Base-by-base conservation (phyloP, 2,888 invertebrate genomes). In the Lasius fuliginosus region DNA sequence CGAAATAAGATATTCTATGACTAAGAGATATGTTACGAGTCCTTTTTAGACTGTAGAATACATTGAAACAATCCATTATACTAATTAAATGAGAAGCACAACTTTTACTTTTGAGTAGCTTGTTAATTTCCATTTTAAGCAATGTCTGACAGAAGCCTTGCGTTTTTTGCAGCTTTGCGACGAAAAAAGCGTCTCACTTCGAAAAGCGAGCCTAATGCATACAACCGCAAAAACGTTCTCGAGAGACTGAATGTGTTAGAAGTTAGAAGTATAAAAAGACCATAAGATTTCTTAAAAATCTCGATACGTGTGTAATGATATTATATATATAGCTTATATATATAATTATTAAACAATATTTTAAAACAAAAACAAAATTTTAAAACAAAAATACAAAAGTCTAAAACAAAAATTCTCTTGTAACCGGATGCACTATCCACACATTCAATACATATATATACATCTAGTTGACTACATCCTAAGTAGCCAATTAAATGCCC, bases 401-500 rank as follows among this genome's bases (percentile, higher is more conserved):
- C 1, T 58, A 11, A 42, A 12, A 30, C 30, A 30, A 27, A 40
- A 27, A 2, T 30, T 12, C n/a, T 30, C 15, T n/a, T 64, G 9
- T 36, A 75, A 60, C 27, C 12, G n/a, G 23, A 36, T 15, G 18
- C 27, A 53, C 9, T 49, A 27, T 2, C n/a, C n/a, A 49, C 12
- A 49, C 49, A 9, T 42, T 53, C 18, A 30, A 46, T 40, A n/a
- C 15, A n/a, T 11, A 36, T 23, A 23, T 46, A 67, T 23, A 12
- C 42, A 53, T 53, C 8, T n/a, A 53, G 0, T 53, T 53, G 2
- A n/a, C 53, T 53, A n/a, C 53, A n/a, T 58, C 11, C 30, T 23
- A 42, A 12, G 33, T 33, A 77, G 27, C 11, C 27, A 60, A 27
- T 81, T 46, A 23, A 68, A 36, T 69, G 46, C 27, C 36, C 46